Base-by-base conservation (phyloP, 2,113 vertebrate species). In the Scortum barcoo region DNA sequence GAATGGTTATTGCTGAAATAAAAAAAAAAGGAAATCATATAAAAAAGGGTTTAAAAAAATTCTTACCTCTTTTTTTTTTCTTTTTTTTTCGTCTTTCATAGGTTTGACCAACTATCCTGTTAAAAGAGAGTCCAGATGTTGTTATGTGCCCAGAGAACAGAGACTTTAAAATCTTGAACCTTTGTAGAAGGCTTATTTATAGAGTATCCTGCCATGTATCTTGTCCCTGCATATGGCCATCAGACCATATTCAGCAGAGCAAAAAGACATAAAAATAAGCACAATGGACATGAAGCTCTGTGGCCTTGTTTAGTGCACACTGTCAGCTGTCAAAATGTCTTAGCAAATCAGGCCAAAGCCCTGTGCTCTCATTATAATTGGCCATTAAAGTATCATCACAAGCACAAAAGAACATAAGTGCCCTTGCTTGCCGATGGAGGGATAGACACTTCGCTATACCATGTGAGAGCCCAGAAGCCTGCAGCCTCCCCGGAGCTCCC, bases 321-420 rank as follows among this genome's bases (percentile, higher is more conserved):
- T 50, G 60, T 69, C 73, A 82, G 63, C 71, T 85, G 63, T 84
- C 72, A 80, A 50, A 58, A 81, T 24, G 50, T 84, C 78, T 51
- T 58, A 5, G 54, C 53, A 48, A 72, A 86, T 66, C 80, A 67
- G 46, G 51, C 46, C 57, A 60, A 60, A 78, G 62, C 86, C 72
- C 78, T n/a, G 67, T 22, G 54, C 83, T 26, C 42, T 63, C 76
- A 24, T 66, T 72, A 75, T 88, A 76, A 86, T 80, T 90, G 86
- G 73, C 81, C 77, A 81, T 86, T 87, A 88, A 85, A 83, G 76
- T 71, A 71, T 87, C 73, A 81, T 87, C 79, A 71, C 76, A 76
- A 69, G 74, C 83, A 80, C 68, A 72, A 63, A 75, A 67, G 67
- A 68, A 38, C 60, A 66, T 9, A 62, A 38, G 48, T 63, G 56